Conservation (phyloP, 1,140 invertebrate species). For the Cherax destructor region DNA sequence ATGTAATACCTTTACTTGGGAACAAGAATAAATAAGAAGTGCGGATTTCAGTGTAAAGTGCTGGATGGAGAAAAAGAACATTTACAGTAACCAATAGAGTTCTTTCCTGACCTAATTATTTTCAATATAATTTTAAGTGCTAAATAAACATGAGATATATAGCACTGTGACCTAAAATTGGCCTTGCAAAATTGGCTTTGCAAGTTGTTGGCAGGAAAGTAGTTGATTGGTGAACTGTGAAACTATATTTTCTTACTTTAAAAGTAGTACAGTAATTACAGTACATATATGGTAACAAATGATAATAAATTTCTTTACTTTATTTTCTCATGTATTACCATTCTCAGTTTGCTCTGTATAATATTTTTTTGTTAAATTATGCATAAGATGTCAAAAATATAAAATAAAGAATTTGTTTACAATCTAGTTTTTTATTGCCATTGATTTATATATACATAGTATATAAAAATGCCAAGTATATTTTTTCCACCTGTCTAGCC, state of each 20-base stretch:
- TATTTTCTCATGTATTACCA: too few species aligned
- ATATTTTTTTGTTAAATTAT: too few species aligned
- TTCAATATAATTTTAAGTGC: too few species aligned
- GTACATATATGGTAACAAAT: slow-evolving; percentile 18
- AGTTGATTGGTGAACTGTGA: slow-evolving; percentile 26
- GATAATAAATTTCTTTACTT: background rate
- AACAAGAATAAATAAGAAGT: background rate
- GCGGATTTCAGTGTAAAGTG: background rate
- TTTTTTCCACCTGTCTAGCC: too few species aligned
- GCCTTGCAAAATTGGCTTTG: background rate
- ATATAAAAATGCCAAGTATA: too few species aligned
- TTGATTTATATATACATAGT: too few species aligned
- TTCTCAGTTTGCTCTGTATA: too few species aligned
- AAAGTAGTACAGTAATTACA: background rate
- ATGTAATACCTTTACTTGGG: background rate
- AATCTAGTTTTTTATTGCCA: too few species aligned
- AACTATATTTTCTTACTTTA: slow-evolving; percentile 54
- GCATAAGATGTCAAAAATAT: too few species aligned
- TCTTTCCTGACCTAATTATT: background rate
- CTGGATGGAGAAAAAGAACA: background rate
- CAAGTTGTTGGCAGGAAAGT: slow-evolving; percentile 30
- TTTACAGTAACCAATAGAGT: background rate
- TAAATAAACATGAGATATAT: too few species aligned
- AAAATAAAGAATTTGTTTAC: too few species aligned
- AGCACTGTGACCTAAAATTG: too few species aligned